A percentile compares a stretch with the other conserved stretches of the same genome.
phyloP scores from a whole-genome alignment of 2,888 invertebrate species.

The Acanthosepion pharaonis region DNA sequence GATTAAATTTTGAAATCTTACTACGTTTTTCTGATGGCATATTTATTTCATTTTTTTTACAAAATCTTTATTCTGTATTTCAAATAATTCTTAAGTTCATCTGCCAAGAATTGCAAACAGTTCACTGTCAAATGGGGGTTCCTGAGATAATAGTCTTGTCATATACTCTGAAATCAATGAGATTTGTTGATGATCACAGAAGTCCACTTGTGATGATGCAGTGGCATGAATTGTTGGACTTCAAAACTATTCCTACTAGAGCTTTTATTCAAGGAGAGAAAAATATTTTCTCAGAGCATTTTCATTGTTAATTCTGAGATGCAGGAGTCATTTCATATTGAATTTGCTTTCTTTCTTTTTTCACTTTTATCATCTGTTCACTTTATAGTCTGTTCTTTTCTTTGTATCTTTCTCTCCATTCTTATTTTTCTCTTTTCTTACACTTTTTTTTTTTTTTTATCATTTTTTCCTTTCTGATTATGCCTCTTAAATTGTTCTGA shows the following conservation, averaged over 20 bases:
- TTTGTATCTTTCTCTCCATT: background rate
- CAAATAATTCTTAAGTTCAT: background rate
- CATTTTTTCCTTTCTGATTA: background rate
- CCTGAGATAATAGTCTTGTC: background rate
- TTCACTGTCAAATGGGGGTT: background rate
- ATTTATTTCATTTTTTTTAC: background rate
- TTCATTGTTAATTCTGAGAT: constrained; percentile 1
- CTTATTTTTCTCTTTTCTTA: background rate
- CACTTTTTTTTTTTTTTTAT: background rate
- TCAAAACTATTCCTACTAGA: background rate
- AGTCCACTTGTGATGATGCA: background rate
- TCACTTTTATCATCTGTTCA: background rate
- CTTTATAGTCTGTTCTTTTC: background rate
- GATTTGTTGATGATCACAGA: background rate
- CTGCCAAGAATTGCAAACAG: too few relatives aligned
- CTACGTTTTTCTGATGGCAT: background rate
- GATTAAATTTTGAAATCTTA: background rate
- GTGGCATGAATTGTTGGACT: background rate
- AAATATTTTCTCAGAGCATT: background rate
- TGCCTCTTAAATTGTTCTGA: too few relatives aligned
- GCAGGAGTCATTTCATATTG: background rate
- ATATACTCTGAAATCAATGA: background rate
- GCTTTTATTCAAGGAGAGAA: background rate
- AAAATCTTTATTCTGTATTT: background rate
- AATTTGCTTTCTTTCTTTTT: background rate